A percentile compares a stretch with the other conserved stretches of the same genome.
Conservation (phyloP, 2,888 invertebrate genomes). For the Rambutsinella grinnellia region DNA sequence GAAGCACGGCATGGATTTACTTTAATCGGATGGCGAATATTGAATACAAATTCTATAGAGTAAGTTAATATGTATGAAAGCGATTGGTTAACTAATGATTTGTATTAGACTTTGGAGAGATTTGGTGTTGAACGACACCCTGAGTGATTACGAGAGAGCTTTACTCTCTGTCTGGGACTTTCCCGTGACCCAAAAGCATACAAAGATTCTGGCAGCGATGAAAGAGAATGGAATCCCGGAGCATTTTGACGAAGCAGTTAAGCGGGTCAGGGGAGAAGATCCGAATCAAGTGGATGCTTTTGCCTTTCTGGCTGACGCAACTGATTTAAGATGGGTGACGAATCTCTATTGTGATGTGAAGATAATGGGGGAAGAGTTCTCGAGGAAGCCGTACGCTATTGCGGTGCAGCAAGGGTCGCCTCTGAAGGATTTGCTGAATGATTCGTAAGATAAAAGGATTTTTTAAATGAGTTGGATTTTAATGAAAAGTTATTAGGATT, state of each 20-base stretch:
- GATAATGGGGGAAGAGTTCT: constrained; percentile 96
- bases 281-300: constrained; percentile 85
- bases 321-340: constrained; percentile 86
- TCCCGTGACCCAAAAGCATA: constrained; percentile 97
- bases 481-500: constrained; percentile 78
- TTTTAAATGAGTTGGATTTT: constrained; percentile 2
- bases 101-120: constrained; percentile 92
- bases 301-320: constrained; percentile 94
- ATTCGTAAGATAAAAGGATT: constrained; percentile 79
- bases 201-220: constrained; percentile 99
- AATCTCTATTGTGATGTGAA: constrained; percentile 90
- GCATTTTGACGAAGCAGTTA: constrained; percentile 83
- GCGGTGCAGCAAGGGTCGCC: constrained; percentile 97
- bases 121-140: constrained; percentile 94
- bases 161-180: constrained; percentile 99
- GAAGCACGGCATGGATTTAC: constrained; percentile 91
- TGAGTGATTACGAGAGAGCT: constrained; percentile 89
- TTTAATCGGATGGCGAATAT: constrained; percentile 97
- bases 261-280: constrained; percentile 75
- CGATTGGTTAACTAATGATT: background rate
- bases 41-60: constrained; percentile 94
- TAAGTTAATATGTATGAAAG: constrained; percentile 70
- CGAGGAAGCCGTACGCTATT: constrained; percentile 93
- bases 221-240: constrained; percentile 85
- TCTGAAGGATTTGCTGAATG: constrained; percentile 93